Base-by-base conservation (phyloP, 2,113 vertebrate species). In the Halcyon senegalensis region DNA sequence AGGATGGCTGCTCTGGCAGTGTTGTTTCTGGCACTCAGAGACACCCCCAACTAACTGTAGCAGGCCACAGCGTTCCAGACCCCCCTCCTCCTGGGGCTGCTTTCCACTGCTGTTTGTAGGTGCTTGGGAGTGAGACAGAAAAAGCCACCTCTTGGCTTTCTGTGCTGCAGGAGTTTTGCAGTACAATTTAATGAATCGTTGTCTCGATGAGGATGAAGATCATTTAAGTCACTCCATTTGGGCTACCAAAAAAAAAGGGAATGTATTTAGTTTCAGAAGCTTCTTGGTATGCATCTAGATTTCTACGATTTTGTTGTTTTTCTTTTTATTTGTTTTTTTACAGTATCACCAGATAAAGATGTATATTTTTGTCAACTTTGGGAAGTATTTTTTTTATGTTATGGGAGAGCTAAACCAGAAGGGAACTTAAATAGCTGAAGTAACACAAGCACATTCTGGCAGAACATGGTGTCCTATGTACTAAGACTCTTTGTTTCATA, bases 41-140 rank as follows among this genome's bases (percentile, higher is more conserved):
- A 8, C 3, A 5, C 50, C 35, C 35, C 35, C 7, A 28, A 63
- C 39, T n/a, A 39, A 6, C 20, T 14, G 33, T 10, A 4, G 4
- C 28, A 17, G 70, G 24, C 21, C 25, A 8, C 2, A 6, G 39
- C 0, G 1, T 35, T 7, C 13, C 27, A 7, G 64, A 16, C 53
- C 74, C n/a, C 76, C 39, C 37, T 53, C 44, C 72, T 58, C 83
- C 72, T 80, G n/a, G 39, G 59, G 28, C 67, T 5, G 1, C 25
- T 69, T 66, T 16, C 66, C 1, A 5, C 39, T 55, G 5, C 53
- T 62, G 8, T 23, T 66, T 2, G 1, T 1, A 3, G n/a, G 24
- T 8, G 23, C 37, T 41, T 28, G 16, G 11, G 31, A 24, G 15
- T 5, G n/a, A 14, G 43, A 7, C 28, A 16, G 67, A 28, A 64